Percentiles rank a stretch among this genome's conserved stretches.
Conservation (phyloP, 2,888 invertebrate species). For the Lasioglossum malachurum region DNA sequence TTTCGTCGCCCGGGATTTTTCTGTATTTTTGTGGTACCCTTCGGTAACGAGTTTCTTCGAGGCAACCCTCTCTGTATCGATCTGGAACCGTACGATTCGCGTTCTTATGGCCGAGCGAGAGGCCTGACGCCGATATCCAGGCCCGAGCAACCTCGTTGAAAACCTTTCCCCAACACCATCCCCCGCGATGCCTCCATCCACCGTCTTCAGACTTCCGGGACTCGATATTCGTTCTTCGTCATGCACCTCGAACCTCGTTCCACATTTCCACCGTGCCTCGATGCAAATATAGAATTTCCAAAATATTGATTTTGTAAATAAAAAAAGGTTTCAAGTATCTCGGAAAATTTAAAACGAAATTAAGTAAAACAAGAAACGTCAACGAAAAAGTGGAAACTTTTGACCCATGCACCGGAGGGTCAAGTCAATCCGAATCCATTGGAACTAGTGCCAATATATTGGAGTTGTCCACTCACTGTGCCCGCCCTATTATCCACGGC, state of each 20-base stretch:
- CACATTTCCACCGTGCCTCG: background rate
- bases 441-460: background rate
- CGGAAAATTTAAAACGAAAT: too few species aligned
- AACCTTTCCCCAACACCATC: background rate
- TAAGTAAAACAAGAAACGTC: too few species aligned
- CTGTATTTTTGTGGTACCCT: constrained; percentile 49
- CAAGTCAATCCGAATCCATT: background rate
- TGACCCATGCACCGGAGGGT: too few species aligned
- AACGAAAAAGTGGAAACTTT: too few species aligned
- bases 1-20: constrained; percentile 56
- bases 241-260: background rate
- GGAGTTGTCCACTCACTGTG: background rate
- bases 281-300: too few species aligned
- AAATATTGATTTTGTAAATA: too few species aligned
- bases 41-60: constrained; percentile 50
- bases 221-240: background rate
- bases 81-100: constrained; percentile 31
- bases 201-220: background rate
- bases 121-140: background rate
- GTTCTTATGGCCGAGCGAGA: constrained; percentile 7
- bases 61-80: constrained; percentile 32
- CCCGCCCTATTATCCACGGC: background rate
- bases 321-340: too few species aligned
- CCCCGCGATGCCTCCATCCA: background rate
- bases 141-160: background rate